Evolutionary conservation across 2,797 vertebrate species (phyloP), one percentile per base, ranked within the genome.

Genomic region (Gymnodraco acuticeps): DNA sequence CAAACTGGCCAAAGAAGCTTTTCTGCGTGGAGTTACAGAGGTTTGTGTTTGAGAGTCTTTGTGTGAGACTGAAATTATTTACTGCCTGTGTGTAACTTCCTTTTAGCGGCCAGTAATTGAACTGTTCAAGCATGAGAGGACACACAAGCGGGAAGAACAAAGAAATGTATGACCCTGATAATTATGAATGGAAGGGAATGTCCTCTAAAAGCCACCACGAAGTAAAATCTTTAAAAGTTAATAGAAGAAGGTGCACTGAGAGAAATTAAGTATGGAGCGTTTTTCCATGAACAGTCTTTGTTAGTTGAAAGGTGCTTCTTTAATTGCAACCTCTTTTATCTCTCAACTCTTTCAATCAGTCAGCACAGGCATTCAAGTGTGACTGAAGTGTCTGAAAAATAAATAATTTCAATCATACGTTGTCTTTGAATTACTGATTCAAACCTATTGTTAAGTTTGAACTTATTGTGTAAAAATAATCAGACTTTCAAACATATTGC

Each of bases 1-100:
- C 72, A 98, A 96, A 89, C 93, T 99, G 0, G 98, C 98, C 0
- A 97, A 98, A 88, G 97, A 98, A 89, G 98, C 98, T 43, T 99
- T 99, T 81, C 94, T 96, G 73, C 95, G 94, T 15, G 98, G 98
- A 4, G 97, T 99, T 64, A 96, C 93, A 72, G 96, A 99, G 97
- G 98, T 98, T 61, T 51, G 87, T 84, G 71, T 73, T n/a, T 55
- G 74, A 33, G 20, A 15, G 17, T 31, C 46, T 80, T 16, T 78
- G 67, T 78, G 73, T 14, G 65, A 61, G 73, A 67, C 41, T 56
- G 46, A 88, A 78, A 84, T 84, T 80, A 87, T 89, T 86, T 89
- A 65, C 85, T 83, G 87, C 68, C 48, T 75, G 59, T 87, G 82
- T 85, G 75, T 80, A 72, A 70, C 80, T 80, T 89, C 59, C 73